Evolutionary conservation across 2,888 invertebrate genomes (phyloP), one percentile per base, ranked within the genome.

Genomic region (Eupsilia transversa): DNA sequence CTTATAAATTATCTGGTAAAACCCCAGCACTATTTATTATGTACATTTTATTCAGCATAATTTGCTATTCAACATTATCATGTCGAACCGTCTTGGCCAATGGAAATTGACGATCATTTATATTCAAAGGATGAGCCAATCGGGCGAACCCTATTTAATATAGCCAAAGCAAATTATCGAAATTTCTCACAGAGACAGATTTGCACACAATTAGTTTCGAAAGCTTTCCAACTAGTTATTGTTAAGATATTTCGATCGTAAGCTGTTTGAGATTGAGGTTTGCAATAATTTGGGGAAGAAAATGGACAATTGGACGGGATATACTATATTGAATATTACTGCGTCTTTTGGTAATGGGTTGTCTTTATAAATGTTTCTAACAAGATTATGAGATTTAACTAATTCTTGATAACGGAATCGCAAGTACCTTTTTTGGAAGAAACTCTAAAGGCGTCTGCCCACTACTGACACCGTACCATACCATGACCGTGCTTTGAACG

Each of bases 91-190:
- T 59, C 43, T 77, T 27, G 20, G 30, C 60, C 60, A 66, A 57
- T 71, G 52, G 60, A 69, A 85, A 82, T 82, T 77, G 74, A 75
- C 76, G 65, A 74, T 70, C 83, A 90, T 93, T 92, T 91, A 89
- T 89, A 92, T 92, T 92, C 92, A 86, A 86, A 86, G 85, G 84
- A 82, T 85, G 77, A 79, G 79, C 89, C 89, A 91, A 91, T 92
- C 89, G 89, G 87, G 83, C 82, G 72, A 72, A 84, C 77, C 65
- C 89, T 87, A 88, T 92, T 92, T 92, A 91, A 93, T 93, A 91
- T 89, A 78, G 77, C 81, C 77, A 81, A 87, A 89, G 89, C 89
- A 90, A 93, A 92, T 93, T 91, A 92, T 91, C 89, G 87, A 88
- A 90, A 91, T 91, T 90, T 89, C 90, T 86, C 88, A 87, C 86